Percentiles rank a stretch among this genome's conserved stretches.
phyloP scores from a whole-genome alignment of 2,113 vertebrate genomes.

The Taxidea taxus region DNA sequence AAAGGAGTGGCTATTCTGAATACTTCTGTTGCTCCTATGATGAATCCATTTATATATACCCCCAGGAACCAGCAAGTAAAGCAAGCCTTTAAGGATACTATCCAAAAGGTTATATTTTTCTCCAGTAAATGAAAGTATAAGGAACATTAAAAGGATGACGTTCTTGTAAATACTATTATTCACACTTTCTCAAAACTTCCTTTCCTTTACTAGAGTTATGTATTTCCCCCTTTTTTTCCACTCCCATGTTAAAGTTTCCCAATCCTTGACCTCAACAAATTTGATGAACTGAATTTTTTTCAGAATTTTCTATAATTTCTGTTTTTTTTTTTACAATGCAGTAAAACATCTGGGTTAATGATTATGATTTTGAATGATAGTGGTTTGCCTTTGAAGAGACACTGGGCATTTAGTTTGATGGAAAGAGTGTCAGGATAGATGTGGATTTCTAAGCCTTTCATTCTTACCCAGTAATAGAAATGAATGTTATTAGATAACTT shows the following conservation, averaged over 20 bases:
- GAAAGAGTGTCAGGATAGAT: background rate
- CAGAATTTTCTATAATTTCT: background rate
- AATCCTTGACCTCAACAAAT: background rate
- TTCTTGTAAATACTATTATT: background rate
- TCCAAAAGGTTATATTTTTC: conserved; percentile 18
- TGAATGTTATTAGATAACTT: background rate
- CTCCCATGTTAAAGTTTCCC: background rate
- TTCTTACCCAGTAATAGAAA: background rate
- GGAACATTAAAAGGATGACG: background rate
- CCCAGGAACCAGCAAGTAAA: conserved; percentile 59
- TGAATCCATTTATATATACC: conserved; percentile 63
- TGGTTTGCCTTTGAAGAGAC: background rate
- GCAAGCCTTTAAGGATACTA: conserved; percentile 42
- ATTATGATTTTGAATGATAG: background rate
- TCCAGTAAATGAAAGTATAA: conserved; percentile 33
- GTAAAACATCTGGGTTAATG: background rate
- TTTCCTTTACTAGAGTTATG: background rate
- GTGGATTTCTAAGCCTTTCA: background rate
- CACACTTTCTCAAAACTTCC: background rate
- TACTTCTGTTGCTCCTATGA: conserved; percentile 58
- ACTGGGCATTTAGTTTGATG: background rate
- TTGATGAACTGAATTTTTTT: background rate
- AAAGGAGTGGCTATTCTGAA: conserved; percentile 67
- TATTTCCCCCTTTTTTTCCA: background rate
- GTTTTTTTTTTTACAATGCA: background rate